Evolutionary conservation across 92 coral and sea anemone species (phyloP), one percentile per base, ranked within the genome.

Genomic region (Parazoanthus darwini): DNA sequence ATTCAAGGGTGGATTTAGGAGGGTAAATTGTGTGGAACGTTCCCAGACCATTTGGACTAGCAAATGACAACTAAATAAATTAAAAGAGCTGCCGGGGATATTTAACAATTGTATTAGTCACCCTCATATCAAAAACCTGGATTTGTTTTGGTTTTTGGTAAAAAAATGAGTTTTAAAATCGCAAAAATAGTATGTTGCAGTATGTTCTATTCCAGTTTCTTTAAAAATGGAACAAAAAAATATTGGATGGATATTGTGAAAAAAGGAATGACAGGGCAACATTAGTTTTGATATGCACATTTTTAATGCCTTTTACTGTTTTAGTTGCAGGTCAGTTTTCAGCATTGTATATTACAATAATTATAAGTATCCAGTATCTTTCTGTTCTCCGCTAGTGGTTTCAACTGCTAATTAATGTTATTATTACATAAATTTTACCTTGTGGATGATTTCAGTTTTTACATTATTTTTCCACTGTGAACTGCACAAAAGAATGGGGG

Each of bases 201-300:
- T 46, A 2, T 67, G 74, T 67, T 67, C 35, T 67, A 67, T 67
- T 67, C 74, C 74, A 67, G 74, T 67, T 67, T 67, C 35, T 67
- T 23, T 67, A 67, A 67, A 67, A 67, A 22, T 67, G 74, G 74
- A 67, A 67, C 74, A 67, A 67, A 1, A 67, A 67, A 67, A 67
- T 67, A 67, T 67, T 67, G 74, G 74, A 67, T 67, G 74, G 74
- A 67, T 67, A 50, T 51, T 67, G 74, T 67, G 74, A 67, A 35
- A 67, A 67, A 22, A 67, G 74, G 26, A 22, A 67, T 20, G 26
- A 22, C 4, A 4, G 42, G 42, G 42, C 42, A 39, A 39, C 42
- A 39, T 39, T 39, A 39, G 4, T 39, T 39, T 39, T 39, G 42
- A 39, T 39, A 4, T 39, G 42, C 42, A 39, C 42, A 14, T 22